Evolutionary conservation across 2,888 invertebrate genomes (phyloP), one percentile per base, ranked within the genome.

Genomic region (Lymantria dispar): DNA sequence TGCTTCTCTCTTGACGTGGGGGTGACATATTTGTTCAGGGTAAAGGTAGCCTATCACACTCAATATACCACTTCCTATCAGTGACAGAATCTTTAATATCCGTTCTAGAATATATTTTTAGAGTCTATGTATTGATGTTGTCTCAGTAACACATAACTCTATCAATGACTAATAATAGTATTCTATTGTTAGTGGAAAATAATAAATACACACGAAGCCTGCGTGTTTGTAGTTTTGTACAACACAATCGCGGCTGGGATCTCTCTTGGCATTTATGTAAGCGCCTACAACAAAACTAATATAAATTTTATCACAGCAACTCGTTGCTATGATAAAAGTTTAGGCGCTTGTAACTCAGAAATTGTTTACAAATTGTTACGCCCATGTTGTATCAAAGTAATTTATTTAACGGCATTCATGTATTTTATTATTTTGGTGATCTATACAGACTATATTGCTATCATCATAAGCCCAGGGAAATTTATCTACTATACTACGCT

Each of bases 281-380:
- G 56, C 56, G 62, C 65, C 65, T 66, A 53, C 52, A 43, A 33
- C 13, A 50, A 60, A 64, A 56, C 38, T 52, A 39, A 52, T 53
- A 59, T 33, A 33, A 33, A 33, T 33, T 33, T 33, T 2, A 33
- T 33, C 33, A 33, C 33, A 33, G 54, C 58, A 62, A 54, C 40
- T 39, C 50, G 10, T 62, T 58, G 62, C 65, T 56, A 45, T 51
- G 43, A 50, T 22, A 46, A 44, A 60, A 60, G 46, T 48, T 51
- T 29, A 66, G 68, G 68, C 68, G 62, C 47, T 58, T 41, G 29
- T 37, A 29, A 14, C 13, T 33, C 1, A 33, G 10, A 33, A 2
- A 10, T 7, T 33, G 33, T 33, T 33, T 10, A 10, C 33, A 10
- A 5, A 33, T 33, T 33, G 33, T 33, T 33, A 8, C 33, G 3